phyloP scores from a whole-genome alignment of 2,888 invertebrate species.

The Galerucella calmariensis region DNA sequence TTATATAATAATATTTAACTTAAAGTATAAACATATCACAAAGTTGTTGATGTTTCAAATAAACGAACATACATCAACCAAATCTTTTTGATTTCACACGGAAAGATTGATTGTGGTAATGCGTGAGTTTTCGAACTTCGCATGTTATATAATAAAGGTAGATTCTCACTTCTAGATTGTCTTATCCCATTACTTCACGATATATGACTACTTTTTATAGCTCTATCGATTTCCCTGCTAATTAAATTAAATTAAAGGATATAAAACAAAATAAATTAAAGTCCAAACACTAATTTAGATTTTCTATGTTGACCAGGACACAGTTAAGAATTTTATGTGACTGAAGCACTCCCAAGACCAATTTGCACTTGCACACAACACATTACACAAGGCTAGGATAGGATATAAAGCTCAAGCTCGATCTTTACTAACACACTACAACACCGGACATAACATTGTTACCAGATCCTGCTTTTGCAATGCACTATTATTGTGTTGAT shows the following conservation, averaged over 20 bases:
- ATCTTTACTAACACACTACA: too few relatives aligned
- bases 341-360: neutral
- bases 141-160: slow-evolving; percentile 10
- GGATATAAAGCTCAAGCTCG: too few relatives aligned
- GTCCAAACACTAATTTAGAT: slow-evolving; percentile 4
- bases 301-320: slow-evolving; percentile 1
- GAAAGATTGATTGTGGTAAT: slow-evolving; percentile 6
- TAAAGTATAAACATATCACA: too few relatives aligned
- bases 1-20: too few relatives aligned
- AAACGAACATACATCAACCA: neutral
- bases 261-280: neutral
- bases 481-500: too few relatives aligned
- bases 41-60: too few relatives aligned
- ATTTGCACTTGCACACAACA: too few relatives aligned
- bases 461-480: too few relatives aligned
- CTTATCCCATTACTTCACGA: slow-evolving; percentile 13
- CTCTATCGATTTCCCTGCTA: neutral
- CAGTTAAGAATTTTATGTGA: slow-evolving; percentile 13
- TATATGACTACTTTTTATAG: neutral
- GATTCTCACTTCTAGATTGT: slow-evolving; percentile 10
- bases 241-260: neutral
- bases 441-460: too few relatives aligned
- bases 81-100: neutral
- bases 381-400: too few relatives aligned
- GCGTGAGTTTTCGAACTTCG: slow-evolving; percentile 2